phyloP scores from a whole-genome alignment of 64 coral and sea anemone species.

The Hydrozoanthus tunicans region DNA sequence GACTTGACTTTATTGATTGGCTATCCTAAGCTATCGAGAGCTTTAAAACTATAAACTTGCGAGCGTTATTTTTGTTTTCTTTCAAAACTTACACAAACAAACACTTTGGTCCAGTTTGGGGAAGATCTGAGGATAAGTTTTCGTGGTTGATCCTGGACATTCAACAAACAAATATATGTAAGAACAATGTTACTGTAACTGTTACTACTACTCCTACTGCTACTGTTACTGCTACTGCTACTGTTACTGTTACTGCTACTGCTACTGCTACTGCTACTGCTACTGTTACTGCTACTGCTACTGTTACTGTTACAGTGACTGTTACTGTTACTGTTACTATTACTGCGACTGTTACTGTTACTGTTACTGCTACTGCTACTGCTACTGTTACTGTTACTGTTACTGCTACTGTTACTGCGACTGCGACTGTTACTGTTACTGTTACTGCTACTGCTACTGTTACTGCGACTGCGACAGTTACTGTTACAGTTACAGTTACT shows the following conservation, averaged over 20 bases:
- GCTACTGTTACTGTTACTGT: neutral
- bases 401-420: neutral
- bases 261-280: slow-evolving; percentile 2
- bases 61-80: too few species aligned
- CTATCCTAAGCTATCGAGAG: too few species aligned
- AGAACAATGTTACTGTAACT: neutral
- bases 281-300: neutral
- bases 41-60: too few species aligned
- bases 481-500: neutral
- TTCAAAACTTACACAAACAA: too few species aligned
- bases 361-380: neutral
- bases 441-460: neutral
- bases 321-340: neutral
- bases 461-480: too few species aligned
- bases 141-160: too few species aligned
- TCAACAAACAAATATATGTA: too few species aligned
- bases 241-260: slow-evolving; percentile 2
- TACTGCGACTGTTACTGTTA: neutral
- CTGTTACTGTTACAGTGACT: neutral
- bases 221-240: slow-evolving; percentile 1
- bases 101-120: too few species aligned
- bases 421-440: neutral
- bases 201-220: neutral
- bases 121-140: too few species aligned
- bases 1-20: too few species aligned